Conservation (phyloP, 2,797 vertebrate genomes). For the Harpagifer antarcticus region DNA sequence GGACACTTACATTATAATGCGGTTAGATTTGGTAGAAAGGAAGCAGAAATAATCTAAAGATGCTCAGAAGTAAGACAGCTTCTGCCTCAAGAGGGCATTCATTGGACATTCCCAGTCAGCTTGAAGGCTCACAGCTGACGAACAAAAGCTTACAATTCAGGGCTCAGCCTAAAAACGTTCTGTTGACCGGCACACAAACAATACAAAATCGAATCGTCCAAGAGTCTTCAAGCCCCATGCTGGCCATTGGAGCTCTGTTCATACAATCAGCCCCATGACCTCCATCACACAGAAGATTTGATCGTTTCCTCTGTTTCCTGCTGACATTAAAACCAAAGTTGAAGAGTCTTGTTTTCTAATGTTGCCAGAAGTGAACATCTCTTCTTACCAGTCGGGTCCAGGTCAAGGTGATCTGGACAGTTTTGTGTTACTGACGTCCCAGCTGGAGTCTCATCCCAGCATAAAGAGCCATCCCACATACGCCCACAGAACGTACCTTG, state of each 20-base stretch:
- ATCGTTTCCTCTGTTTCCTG: constrained; percentile 2
- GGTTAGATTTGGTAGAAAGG: not conserved
- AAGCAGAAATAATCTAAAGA: constrained; percentile 2
- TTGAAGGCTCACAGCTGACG: not conserved
- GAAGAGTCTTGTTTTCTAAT: constrained; percentile 4
- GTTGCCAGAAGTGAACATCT: not conserved
- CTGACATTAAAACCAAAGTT: constrained; percentile 29
- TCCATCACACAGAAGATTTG: constrained; percentile 3
- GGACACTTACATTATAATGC: not conserved
- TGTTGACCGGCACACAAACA: not conserved
- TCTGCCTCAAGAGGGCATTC: not conserved
- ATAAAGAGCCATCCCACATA: constrained; percentile 95
- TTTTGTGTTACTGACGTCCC: constrained; percentile 86
- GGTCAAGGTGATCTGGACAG: constrained; percentile 90
- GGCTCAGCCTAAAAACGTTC: not conserved
- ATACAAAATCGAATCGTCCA: not conserved
- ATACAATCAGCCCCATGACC: not conserved
- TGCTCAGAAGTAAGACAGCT: not conserved
- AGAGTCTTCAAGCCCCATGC: not conserved
- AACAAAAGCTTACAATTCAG: not conserved
- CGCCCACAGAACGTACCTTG: constrained; percentile 89
- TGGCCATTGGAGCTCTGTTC: not conserved
- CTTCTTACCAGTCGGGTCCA: constrained; percentile 87
- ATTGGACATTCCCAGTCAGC: not conserved
- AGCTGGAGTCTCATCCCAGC: constrained; percentile 93